Percentiles rank a stretch among this genome's conserved stretches.
These are phyloP conservation scores for Rostratula benghalensis DNA, from an alignment of 2,113 vertebrate genomes.

Conservation along the genomic window DNA sequence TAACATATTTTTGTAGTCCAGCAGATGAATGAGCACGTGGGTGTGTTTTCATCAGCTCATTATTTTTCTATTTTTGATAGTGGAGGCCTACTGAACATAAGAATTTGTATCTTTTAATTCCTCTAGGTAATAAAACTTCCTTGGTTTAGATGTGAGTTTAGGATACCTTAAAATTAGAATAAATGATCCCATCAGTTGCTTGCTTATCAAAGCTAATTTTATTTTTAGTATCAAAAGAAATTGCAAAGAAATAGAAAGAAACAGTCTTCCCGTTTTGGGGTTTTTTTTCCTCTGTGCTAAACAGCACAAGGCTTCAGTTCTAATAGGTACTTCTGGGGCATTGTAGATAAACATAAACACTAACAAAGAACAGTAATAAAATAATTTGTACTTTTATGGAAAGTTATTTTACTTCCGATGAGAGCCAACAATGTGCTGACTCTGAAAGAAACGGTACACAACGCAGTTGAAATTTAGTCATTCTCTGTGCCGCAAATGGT, in stretches of 20 bases:
- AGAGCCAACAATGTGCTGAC: neutral
- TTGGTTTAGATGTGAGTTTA: neutral
- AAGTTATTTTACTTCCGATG: neutral
- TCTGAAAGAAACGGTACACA: neutral
- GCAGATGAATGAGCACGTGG: neutral
- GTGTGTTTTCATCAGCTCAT: constrained; percentile 18
- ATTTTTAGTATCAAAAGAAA: neutral
- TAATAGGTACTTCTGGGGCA: neutral
- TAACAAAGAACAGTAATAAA: neutral
- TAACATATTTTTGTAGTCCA: constrained; percentile 20
- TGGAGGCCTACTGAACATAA: neutral
- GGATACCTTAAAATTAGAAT: neutral
- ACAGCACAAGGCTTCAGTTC: neutral
- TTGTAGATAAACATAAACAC: neutral
- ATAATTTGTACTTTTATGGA: neutral
- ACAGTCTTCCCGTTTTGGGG: neutral
- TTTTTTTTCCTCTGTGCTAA: neutral
- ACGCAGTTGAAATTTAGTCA: constrained; percentile 10
- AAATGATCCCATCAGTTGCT: neutral
- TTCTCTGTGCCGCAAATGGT: constrained; percentile 42
- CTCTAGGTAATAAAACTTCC: neutral
- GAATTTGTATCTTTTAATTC: neutral
- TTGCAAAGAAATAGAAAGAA: neutral
- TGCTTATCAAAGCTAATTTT: neutral
- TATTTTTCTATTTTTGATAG: constrained; percentile 28